Conservation (phyloP, 2,888 invertebrate genomes). For the Synanthedon tipuliformis region DNA sequence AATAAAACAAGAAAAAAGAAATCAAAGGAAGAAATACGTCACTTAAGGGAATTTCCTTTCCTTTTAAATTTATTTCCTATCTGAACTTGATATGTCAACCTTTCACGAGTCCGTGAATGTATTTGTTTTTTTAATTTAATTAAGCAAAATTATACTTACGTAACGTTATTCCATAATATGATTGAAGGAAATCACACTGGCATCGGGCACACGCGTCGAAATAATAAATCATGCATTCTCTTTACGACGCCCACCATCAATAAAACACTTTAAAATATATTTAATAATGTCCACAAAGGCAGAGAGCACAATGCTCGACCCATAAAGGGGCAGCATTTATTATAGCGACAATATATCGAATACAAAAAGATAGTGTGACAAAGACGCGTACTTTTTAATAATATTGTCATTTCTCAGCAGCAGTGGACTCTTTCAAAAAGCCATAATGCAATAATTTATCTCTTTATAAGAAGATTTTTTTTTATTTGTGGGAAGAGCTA, state of each 20-base stretch:
- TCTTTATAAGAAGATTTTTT: constrained; percentile 67
- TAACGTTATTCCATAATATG: constrained; percentile 22
- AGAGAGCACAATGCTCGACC: constrained; percentile 58
- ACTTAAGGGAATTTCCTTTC: too few species aligned
- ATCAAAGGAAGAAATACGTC: too few species aligned
- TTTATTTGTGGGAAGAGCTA: constrained; percentile 57
- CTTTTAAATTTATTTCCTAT: too few species aligned
- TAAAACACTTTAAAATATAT: constrained; percentile 71
- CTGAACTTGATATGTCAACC: too few species aligned
- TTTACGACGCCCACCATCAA: constrained; percentile 66
- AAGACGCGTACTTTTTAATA: constrained; percentile 70
- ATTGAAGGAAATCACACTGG: constrained; percentile 52
- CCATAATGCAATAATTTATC: constrained; percentile 69
- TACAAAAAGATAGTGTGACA: constrained; percentile 71
- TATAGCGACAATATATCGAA: constrained; percentile 69
- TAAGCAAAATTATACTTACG: too few species aligned
- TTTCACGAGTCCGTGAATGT: too few species aligned
- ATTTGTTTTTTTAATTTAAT: too few species aligned
- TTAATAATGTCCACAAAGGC: constrained; percentile 69
- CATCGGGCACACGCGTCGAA: constrained; percentile 65
- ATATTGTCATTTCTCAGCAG: constrained; percentile 71
- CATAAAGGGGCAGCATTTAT: constrained; percentile 69
- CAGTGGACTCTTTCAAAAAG: constrained; percentile 71
- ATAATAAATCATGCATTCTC: constrained; percentile 67
- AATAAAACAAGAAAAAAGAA: too few species aligned